phyloP scores from a whole-genome alignment of 2,797 vertebrate species.

The Bucorvus abyssinicus region DNA sequence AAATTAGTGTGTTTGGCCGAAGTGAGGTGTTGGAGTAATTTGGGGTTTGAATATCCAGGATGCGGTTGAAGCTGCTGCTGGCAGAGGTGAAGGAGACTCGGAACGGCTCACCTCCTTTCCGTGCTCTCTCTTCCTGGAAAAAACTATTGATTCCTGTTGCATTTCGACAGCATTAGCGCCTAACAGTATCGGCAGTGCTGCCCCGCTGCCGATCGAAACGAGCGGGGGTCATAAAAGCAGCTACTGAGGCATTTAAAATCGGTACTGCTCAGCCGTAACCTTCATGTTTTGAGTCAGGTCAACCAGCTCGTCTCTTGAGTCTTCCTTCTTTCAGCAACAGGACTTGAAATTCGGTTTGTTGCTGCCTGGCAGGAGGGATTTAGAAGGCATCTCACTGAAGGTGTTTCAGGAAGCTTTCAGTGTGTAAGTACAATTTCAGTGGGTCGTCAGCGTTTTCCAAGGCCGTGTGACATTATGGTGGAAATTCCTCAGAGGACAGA shows the following conservation, averaged over 20 bases:
- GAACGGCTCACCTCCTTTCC: not conserved
- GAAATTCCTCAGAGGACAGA: not conserved
- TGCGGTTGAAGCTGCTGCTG: constrained; percentile 22
- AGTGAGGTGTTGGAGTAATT: not conserved
- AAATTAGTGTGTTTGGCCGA: constrained; percentile 5
- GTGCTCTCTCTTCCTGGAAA: not conserved
- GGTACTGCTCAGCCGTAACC: not conserved
- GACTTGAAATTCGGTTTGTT: not conserved
- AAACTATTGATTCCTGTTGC: not conserved
- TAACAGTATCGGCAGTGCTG: not conserved
- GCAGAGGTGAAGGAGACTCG: constrained; percentile 5
- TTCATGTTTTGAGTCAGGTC: not conserved
- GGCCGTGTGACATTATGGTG: not conserved
- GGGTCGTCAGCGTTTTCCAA: not conserved
- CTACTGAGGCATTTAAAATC: not conserved
- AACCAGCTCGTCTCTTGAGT: not conserved
- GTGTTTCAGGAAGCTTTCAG: not conserved
- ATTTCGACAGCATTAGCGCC: not conserved
- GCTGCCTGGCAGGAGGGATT: not conserved
- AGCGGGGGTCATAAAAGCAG: not conserved
- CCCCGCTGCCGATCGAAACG: constrained; percentile 8
- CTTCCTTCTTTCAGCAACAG: not conserved
- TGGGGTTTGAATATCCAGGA: not conserved
- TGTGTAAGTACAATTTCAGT: not conserved
- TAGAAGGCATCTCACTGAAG: not conserved